phyloP scores from a whole-genome alignment of 2,113 vertebrate species.

The Nicator chloris region DNA sequence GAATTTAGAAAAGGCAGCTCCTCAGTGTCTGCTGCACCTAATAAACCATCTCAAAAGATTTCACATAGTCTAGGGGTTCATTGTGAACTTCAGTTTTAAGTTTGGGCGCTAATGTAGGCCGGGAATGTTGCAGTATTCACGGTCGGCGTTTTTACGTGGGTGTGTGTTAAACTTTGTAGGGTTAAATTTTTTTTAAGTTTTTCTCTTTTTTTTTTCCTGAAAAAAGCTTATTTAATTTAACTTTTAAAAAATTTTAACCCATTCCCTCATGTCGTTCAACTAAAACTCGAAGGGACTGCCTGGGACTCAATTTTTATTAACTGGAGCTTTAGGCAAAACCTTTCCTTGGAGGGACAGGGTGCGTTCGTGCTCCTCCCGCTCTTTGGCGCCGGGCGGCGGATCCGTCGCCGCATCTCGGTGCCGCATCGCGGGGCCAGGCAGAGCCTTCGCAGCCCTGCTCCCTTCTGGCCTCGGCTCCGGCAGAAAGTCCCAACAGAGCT shows the following conservation, averaged over 20 bases:
- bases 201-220: neutral
- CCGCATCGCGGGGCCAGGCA: neutral
- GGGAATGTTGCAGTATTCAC: neutral
- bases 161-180: neutral
- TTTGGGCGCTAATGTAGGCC: neutral
- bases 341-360: neutral
- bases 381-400: neutral
- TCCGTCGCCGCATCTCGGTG: neutral
- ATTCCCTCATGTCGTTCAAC: neutral
- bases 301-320: neutral
- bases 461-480: neutral
- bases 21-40: neutral
- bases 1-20: neutral
- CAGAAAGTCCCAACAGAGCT: neutral
- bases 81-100: neutral
- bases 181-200: no score
- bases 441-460: neutral
- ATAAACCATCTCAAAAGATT: neutral
- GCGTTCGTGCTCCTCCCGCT: neutral
- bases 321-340: neutral
- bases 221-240: neutral
- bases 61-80: neutral
- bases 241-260: neutral
- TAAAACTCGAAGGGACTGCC: neutral
- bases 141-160: neutral